Evolutionary conservation across 2,888 invertebrate genomes (phyloP).

Genomic region (Orthosia gothica): DNA sequence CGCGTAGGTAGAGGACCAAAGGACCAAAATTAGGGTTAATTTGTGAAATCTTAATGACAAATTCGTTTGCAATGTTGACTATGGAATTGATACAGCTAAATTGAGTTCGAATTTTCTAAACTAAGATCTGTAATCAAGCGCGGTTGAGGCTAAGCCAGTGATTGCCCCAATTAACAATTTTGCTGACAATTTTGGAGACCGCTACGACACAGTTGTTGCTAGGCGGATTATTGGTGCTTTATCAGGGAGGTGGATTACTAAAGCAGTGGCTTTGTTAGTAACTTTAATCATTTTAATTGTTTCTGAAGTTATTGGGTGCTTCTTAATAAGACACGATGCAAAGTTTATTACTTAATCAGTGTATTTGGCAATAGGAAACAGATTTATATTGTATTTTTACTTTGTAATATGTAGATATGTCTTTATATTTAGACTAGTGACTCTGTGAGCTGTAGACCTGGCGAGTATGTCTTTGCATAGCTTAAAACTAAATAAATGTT

Average conservation of each 20-base stretch:
- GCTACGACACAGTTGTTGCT: conserved; percentile 37
- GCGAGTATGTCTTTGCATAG: no score
- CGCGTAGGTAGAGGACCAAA: conserved; percentile 50
- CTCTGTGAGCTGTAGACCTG: no score
- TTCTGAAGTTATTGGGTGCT: background rate
- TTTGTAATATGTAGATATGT: no score
- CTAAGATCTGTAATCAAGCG: conserved; percentile 54
- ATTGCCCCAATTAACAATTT: conserved; percentile 61
- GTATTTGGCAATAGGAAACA: no score
- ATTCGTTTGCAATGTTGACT: conserved; percentile 62
- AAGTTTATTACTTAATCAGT: no score
- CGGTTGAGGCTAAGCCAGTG: conserved; percentile 35
- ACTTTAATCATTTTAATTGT: conserved; percentile 17
- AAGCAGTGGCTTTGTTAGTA: conserved; percentile 28
- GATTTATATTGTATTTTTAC: no score
- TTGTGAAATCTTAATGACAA: conserved; percentile 63
- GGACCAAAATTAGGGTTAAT: conserved; percentile 61
- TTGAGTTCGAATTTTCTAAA: conserved; percentile 61
- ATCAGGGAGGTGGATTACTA: conserved; percentile 24
- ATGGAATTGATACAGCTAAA: conserved; percentile 57
- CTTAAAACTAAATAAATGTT: no score
- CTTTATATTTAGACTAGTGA: no score
- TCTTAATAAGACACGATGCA: background rate
- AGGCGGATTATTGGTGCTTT: conserved; percentile 34
- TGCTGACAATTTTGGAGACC: conserved; percentile 38